A percentile compares a stretch with the other conserved stretches of the same genome.
phyloP scores from a whole-genome alignment of 2,888 invertebrate genomes.

The Adela reaumurella region DNA sequence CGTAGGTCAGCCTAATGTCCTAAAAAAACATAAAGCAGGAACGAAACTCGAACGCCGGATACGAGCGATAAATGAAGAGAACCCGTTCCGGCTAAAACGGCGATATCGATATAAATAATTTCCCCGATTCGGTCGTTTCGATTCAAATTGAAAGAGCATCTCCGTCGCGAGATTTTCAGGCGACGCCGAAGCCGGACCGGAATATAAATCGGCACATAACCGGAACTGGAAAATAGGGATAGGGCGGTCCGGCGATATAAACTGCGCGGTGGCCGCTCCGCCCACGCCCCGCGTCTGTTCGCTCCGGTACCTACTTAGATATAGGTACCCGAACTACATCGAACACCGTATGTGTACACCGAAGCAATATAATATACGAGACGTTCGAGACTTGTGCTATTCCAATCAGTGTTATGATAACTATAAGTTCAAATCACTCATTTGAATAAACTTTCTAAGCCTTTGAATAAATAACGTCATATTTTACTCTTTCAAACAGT shows the following conservation, averaged over 20 bases:
- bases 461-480: too few relatives aligned
- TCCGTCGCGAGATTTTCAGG: constrained; percentile 53
- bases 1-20: constrained; percentile 33
- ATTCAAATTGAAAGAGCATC: constrained; percentile 51
- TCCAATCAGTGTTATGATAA: too few relatives aligned
- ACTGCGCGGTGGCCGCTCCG: too few relatives aligned
- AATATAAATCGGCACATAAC: constrained; percentile 57
- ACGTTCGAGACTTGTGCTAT: too few relatives aligned
- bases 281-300: too few relatives aligned
- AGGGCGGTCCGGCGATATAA: constrained; percentile 21
- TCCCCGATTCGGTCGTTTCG: constrained; percentile 45
- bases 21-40: constrained; percentile 54
- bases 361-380: too few relatives aligned
- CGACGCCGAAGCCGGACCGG: constrained; percentile 53
- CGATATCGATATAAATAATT: constrained; percentile 45
- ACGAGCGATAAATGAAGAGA: constrained; percentile 31
- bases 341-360: too few relatives aligned
- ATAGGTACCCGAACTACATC: too few relatives aligned
- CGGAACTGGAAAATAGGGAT: constrained; percentile 31
- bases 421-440: too few relatives aligned
- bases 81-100: constrained; percentile 37
- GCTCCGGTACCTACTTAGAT: too few relatives aligned
- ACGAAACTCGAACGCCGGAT: constrained; percentile 55
- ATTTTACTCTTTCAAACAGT: too few relatives aligned
- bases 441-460: too few relatives aligned